Evolutionary conservation across 2,113 vertebrate species (phyloP).

Genomic region (Pterocles gutturalis): DNA sequence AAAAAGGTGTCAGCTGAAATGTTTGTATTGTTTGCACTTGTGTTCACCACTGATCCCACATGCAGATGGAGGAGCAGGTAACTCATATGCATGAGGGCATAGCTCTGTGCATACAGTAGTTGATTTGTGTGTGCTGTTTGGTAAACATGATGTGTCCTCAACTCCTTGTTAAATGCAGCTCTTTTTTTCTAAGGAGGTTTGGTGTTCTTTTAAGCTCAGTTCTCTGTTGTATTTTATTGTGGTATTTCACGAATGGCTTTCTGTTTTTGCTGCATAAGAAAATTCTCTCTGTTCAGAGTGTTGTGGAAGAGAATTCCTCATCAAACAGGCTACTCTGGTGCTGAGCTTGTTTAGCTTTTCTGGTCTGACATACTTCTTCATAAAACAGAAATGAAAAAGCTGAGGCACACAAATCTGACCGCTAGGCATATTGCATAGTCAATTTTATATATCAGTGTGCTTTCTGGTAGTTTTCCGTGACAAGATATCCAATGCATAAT

Average conservation of each 20-base stretch:
- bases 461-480: conserved; percentile 18
- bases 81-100: not conserved
- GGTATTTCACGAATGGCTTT: not conserved
- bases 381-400: not conserved
- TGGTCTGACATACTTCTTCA: not conserved
- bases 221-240: not conserved
- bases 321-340: not conserved
- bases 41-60: not conserved
- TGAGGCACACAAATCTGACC: not conserved
- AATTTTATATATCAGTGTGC: not conserved
- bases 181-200: not conserved
- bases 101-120: not conserved
- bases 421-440: not conserved
- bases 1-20: not conserved
- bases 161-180: not conserved
- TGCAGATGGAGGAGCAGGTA: not conserved
- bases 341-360: not conserved
- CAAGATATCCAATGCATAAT: not conserved
- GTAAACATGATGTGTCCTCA: not conserved
- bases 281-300: not conserved
- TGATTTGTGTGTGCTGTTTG: not conserved
- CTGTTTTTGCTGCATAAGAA: not conserved
- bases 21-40: not conserved
- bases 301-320: not conserved
- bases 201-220: not conserved